These are phyloP conservation scores for Endomychus coccineus DNA, from an alignment of 2,888 invertebrate species.

Conservation along the genomic window DNA sequence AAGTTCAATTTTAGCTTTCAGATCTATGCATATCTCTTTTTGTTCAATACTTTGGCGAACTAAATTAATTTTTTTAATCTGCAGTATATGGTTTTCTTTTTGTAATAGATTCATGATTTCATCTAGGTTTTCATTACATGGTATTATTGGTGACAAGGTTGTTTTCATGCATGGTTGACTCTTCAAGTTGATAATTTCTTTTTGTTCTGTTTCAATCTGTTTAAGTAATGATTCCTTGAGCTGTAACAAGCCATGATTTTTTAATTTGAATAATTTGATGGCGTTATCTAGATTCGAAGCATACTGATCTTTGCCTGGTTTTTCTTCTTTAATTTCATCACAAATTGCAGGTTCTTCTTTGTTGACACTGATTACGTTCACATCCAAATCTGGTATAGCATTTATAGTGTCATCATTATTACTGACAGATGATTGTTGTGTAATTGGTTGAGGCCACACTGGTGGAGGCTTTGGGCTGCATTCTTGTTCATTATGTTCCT, in stretches of 20 bases:
- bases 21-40: constrained; percentile 41
- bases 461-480: constrained; percentile 1
- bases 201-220: constrained; percentile 64
- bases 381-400: no score
- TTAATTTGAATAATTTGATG: constrained; percentile 52
- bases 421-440: no score
- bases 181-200: constrained; percentile 51
- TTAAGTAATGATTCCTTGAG: constrained; percentile 62
- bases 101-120: constrained; percentile 38
- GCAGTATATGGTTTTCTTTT: constrained; percentile 43
- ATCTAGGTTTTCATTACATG: constrained; percentile 31
- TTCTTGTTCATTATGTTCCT: constrained; percentile 6
- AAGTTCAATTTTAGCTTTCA: constrained; percentile 28
- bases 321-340: constrained; percentile 4
- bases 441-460: constrained; percentile 3
- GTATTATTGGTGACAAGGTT: constrained; percentile 17
- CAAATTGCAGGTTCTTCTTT: not conserved
- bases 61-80: constrained; percentile 43
- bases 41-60: constrained; percentile 43
- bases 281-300: constrained; percentile 11
- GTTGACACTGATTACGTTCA: no score
- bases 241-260: constrained; percentile 58
- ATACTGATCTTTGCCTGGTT: constrained; percentile 1
- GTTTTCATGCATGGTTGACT: constrained; percentile 22
- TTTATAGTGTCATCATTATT: no score